Base-by-base conservation (phyloP, 2,797 vertebrate species). In the Avahi laniger region DNA sequence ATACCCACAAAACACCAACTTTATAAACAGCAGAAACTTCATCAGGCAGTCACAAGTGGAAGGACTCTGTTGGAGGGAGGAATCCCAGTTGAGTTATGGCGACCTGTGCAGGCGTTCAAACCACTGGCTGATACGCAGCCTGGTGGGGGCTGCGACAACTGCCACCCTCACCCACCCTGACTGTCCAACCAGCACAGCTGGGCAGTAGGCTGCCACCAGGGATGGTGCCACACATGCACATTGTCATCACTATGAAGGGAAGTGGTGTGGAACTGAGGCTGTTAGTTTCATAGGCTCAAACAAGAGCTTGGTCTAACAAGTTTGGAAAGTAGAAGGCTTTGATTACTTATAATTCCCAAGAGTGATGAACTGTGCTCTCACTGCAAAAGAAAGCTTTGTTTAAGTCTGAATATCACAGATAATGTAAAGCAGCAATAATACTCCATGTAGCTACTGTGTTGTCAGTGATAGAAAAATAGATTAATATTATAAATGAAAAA, bases 221-320 rank as follows among this genome's bases (percentile, higher is more conserved):
- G 59, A 7, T 2, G 10, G 43, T 0, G 38, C 59, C 48, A 43
- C 61, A n/a, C 13, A 7, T 4, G 35, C n/a, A 0, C 1, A 0
- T 3, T 9, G n/a, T 54, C 3, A 3, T 12, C 4, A 4, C 18
- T 9, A 35, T 2, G 52, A 38, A 26, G 20, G 10, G 41, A 70
- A 7, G 30, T 22, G 38, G 46, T 9, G 4, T 5, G 33, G 41
- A 11, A 30, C 10, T 2, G 0, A 18, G 15, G 26, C 35, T 35
- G 73, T 30, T 57, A 41, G 26, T n/a, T 50, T n/a, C 12, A 8
- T 4, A 10, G 28, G 63, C 61, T 73, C 48, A 54, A 41, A 61
- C 41, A 15, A 46, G 7, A 11, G 57, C 43, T 28, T 12, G 14
- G 61, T 57, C 50, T 7, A 35, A 35, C 0, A 11, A 80, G 57